Base-by-base conservation (phyloP, 1,140 invertebrate species). In the Papilio polyxenes region DNA sequence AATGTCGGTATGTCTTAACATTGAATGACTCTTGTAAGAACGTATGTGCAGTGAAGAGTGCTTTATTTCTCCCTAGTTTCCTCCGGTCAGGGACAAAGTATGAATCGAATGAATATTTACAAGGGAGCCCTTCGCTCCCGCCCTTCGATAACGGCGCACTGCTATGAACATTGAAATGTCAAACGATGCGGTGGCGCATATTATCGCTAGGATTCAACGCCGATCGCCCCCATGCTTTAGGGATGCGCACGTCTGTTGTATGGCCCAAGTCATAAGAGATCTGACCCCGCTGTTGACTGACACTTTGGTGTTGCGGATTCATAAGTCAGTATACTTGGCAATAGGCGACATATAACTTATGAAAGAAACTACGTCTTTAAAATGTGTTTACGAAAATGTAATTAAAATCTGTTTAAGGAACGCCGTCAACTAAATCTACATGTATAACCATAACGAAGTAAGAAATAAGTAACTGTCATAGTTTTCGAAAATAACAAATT, bases 81-180 rank as follows among this genome's bases (percentile, higher is more conserved):
- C 23, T 53, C 0, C 48, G 75, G 75, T 77, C 75, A 75, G 40
- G 74, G 44, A 75, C 75, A 23, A 2, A 13, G 23, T 65, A 65
- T 48, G 75, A 76, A 51, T 76, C 75, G 49, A 77, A 77, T 77
- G 75, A 77, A 77, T 56, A 77, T 77, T 77, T 77, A 77, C 75
- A 15, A 77, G 48, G 75, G 48, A 77, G 75, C 74, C 72, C 37
- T 74, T 8, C 8, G 72, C 74, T 40, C 40, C 5, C 75, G 40
- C 75, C 75, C 48, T 53, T 48, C 48, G 49, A 23, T 49, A 49
- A 23, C 75, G 48, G 40, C 20, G 49, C 75, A 10, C 11, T 8
- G 20, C 62, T 10, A 13, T 65, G 75, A 77, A 77, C 75, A 77
- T 77, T 53, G 75, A 77, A 77, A 77, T 77, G 75, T 77, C 75